Evolutionary conservation across 1,140 invertebrate genomes (phyloP).

Genomic region (Colletes gigas): DNA sequence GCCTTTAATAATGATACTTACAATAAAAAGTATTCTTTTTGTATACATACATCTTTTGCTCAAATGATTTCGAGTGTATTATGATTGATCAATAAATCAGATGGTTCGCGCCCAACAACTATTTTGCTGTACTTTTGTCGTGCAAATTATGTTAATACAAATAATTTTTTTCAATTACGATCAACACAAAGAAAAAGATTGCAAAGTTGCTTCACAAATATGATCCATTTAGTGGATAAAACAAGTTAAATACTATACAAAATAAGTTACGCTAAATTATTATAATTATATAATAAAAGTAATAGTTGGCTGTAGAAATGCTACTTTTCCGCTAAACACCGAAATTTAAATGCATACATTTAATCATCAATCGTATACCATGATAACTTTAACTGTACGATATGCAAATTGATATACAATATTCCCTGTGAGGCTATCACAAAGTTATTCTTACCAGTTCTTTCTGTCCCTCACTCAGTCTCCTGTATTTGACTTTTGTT

Average conservation of each 20-base stretch:
- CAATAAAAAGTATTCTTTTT: constrained; percentile 64
- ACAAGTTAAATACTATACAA: constrained; percentile 42
- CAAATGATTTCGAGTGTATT: constrained; percentile 41
- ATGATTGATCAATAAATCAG: constrained; percentile 37
- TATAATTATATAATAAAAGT: constrained; percentile 32
- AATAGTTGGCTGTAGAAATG: constrained; percentile 29
- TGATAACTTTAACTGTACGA: constrained; percentile 1
- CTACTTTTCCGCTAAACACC: not conserved
- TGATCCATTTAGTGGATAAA: constrained; percentile 34
- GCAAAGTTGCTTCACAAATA: constrained; percentile 26
- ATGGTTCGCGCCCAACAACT: constrained; percentile 31
- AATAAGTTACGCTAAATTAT: constrained; percentile 39
- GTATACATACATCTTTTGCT: constrained; percentile 56
- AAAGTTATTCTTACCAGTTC: too few relatives aligned
- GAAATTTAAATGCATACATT: constrained; percentile 36
- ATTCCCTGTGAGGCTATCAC: too few relatives aligned
- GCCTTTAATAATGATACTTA: constrained; percentile 76
- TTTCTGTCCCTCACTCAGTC: too few relatives aligned
- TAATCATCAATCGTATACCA: not conserved
- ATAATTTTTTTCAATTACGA: constrained; percentile 17
- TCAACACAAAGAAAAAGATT: constrained; percentile 34
- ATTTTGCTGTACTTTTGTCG: constrained; percentile 23
- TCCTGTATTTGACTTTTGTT: not conserved
- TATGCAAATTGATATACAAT: constrained; percentile 16
- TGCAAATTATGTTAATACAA: constrained; percentile 30